These are phyloP conservation scores for Prionace glauca DNA, from an alignment of 2,797 vertebrate genomes.

Conservation along the genomic window DNA sequence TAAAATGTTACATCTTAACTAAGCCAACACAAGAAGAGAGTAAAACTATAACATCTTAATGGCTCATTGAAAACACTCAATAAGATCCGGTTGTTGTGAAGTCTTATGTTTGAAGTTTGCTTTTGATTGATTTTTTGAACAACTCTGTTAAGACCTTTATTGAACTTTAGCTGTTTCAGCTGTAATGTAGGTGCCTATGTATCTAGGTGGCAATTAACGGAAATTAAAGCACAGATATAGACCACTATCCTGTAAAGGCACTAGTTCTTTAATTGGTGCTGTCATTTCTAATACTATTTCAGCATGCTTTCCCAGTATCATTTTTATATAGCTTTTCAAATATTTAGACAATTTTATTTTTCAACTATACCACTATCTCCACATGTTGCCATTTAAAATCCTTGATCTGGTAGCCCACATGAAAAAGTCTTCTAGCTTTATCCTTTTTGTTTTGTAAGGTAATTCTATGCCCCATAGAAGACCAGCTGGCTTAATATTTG, in stretches of 20 bases:
- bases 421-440: background rate
- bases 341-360: background rate
- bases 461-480: background rate
- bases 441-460: background rate
- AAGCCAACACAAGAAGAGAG: background rate
- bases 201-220: background rate
- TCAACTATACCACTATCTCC: background rate
- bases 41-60: background rate
- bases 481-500: background rate
- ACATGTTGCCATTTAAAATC: background rate
- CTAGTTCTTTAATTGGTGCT: background rate
- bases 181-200: background rate
- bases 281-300: background rate
- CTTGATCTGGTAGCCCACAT: background rate
- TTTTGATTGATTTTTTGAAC: conserved; percentile 32
- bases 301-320: background rate
- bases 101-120: conserved; percentile 20
- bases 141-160: background rate
- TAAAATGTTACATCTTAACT: conserved; percentile 2
- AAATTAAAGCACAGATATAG: background rate
- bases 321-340: background rate
- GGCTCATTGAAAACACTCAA: background rate
- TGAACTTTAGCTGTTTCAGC: conserved; percentile 22
- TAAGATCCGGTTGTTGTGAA: conserved; percentile 21
- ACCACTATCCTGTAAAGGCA: background rate